Evolutionary conservation across 2,888 invertebrate genomes (phyloP), one percentile per base, ranked within the genome.

Genomic region (Clostera curtula): DNA sequence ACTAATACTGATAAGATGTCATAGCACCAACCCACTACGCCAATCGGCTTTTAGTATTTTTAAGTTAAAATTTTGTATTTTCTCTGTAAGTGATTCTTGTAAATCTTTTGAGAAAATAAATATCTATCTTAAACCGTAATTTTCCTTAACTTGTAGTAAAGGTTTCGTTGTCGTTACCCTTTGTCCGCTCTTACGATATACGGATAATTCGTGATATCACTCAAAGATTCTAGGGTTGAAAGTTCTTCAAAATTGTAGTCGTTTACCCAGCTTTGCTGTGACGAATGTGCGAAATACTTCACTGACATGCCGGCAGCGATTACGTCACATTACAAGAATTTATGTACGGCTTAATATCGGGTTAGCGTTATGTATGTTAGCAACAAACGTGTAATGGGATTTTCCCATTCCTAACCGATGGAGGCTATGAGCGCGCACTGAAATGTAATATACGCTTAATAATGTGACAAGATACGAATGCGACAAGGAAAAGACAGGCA

Each of bases 201-300:
- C n/a, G n/a, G n/a, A n/a, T n/a, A n/a, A n/a, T n/a, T n/a, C n/a
- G n/a, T n/a, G n/a, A 29, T 19, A 8, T 22, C 16, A 5, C 4
- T 16, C 7, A 7, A 16, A 4, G 4, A 16, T 5, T 22, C 23
- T 25, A 10, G 25, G 31, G 31, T 28, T 36, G 46, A 38, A 49
- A 49, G 40, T 36, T 39, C 22, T 49, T 44, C 30, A 39, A 47
- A 40, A 45, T 48, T 57, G 47, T 43, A 35, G 40, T 23, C 27
- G 35, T 27, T 35, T 40, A 41, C 40, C 40, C 25, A 27, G 27
- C 35, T 33, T 24, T 30, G 31, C 30, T 31, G 21, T 14, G 29
- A 40, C 27, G 19, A 33, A 43, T 38, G 31, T 36, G 38, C 23
- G 22, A 31, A 43, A 36, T 29, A 31, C 27, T 31, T 31, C 21